Base-by-base conservation (phyloP, 2,888 invertebrate species). In the Seladonia tumulorum region DNA sequence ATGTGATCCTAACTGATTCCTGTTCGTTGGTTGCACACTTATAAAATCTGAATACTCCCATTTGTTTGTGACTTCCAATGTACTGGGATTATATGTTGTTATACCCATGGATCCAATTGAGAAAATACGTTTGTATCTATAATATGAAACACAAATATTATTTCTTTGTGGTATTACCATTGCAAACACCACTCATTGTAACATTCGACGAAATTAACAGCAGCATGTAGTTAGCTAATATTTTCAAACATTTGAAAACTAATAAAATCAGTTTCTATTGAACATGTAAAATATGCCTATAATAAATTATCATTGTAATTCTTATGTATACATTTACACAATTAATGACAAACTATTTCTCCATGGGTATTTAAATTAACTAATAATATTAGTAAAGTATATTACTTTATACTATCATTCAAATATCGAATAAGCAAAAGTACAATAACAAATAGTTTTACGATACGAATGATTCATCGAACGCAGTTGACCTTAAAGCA, bases 21-120 rank as follows among this genome's bases (percentile, higher is more conserved):
- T 94, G 95, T 95, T 95, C 93, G 93, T 93, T 10, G 97, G 97
- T 7, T 97, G 96, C 57, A 98, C 96, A 49, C 96, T 97, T 87
- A 97, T 96, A 83, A 99, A 97, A 94, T 98, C 98, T 5, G 97
- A 96, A 93, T 98, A 98, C 76, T 97, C 96, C 98, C 98, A 98
- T 95, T 98, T 98, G 96, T 99, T 99, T 80, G 99, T 99, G 88
- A 98, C 96, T 94, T 98, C 98, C 92, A 98, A 96, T 90, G 96
- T 97, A 87, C 96, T 96, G n/a, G 98, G 99, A 95, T 99, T 99
- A 95, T 99, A 99, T 1, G 99, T 99, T 73, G 99, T 98, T 92
- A 99, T 98, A 53, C 99, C 99, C 94, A 97, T 97, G 66, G 98
- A 98, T 79, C 99, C 99, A 93, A 99, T 97, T 14, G 99, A 99